Conservation (phyloP, 2,888 invertebrate genomes). For the Netelia virgata region DNA sequence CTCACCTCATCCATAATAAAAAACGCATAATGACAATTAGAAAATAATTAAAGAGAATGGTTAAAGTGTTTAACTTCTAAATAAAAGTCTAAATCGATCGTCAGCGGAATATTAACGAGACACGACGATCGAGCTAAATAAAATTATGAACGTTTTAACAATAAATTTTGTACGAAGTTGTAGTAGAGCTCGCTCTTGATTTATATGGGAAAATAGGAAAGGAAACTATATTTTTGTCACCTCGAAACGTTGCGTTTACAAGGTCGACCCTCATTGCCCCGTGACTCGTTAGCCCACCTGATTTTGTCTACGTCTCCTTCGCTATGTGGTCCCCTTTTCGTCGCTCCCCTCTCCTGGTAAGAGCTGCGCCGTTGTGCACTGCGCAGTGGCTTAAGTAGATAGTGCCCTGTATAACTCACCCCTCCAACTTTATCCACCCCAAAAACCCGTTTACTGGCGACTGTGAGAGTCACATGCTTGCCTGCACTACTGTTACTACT, state of each 20-base stretch:
- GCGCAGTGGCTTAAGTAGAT: constrained; percentile 67
- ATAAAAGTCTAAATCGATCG: too few relatives aligned
- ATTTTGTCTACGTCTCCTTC: constrained; percentile 2
- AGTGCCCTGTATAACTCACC: constrained; percentile 56
- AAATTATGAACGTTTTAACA: too few relatives aligned
- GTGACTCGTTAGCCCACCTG: background rate
- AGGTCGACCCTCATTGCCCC: background rate
- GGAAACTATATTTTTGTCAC: too few relatives aligned
- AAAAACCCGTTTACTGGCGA: constrained; percentile 22
- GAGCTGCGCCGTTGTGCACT: constrained; percentile 25
- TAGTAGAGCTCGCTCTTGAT: too few relatives aligned
- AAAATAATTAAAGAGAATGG: background rate
- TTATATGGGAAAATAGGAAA: too few relatives aligned
- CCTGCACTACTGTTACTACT: constrained; percentile 63
- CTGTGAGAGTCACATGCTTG: constrained; percentile 44
- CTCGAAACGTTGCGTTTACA: background rate
- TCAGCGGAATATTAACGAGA: too few relatives aligned
- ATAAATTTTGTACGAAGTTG: too few relatives aligned
- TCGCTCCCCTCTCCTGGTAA: background rate
- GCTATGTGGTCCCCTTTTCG: constrained; percentile 9
- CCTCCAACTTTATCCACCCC: constrained; percentile 5
- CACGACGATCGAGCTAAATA: too few relatives aligned
- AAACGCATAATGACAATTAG: background rate
- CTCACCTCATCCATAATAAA: background rate
- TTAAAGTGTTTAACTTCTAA: too few relatives aligned